Conservation (phyloP, 2,888 invertebrate species). For the Physocephala rufipes region DNA sequence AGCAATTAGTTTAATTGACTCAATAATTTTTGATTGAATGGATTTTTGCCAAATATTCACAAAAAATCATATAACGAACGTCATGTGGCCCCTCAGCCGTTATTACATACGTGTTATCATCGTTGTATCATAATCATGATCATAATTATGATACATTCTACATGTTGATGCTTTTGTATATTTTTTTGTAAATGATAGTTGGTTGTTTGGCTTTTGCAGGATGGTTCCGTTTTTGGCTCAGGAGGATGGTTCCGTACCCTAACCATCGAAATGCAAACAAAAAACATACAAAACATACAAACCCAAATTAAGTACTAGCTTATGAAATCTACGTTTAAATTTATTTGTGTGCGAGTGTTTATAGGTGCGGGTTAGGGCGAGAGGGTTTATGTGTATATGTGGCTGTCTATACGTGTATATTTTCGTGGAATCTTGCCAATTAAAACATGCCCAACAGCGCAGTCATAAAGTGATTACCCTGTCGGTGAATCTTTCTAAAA, state of each 20-base stretch:
- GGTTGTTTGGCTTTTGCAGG: background rate
- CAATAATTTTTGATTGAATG: conserved; percentile 49
- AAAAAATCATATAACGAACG: background rate
- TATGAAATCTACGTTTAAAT: too few relatives aligned
- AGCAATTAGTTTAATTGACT: conserved; percentile 49
- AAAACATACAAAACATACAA: too few relatives aligned
- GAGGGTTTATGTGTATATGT: background rate
- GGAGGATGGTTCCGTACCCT: background rate
- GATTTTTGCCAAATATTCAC: conserved; percentile 37
- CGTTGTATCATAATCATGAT: too few relatives aligned
- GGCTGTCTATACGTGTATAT: background rate
- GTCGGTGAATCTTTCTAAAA: too few relatives aligned
- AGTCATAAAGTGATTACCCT: background rate
- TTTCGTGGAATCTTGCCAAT: background rate
- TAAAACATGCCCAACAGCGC: background rate
- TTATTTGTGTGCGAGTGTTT: conserved; percentile 14
- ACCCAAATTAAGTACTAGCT: background rate
- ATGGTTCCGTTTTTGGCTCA: background rate
- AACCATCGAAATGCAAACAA: background rate
- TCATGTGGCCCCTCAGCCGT: background rate
- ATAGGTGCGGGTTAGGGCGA: background rate
- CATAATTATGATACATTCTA: too few relatives aligned
- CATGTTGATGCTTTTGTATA: background rate
- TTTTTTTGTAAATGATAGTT: background rate
- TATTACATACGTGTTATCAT: background rate